Evolutionary conservation across 23 tunicate species (phyloP).

Genomic region (Halocynthia aurantium): DNA sequence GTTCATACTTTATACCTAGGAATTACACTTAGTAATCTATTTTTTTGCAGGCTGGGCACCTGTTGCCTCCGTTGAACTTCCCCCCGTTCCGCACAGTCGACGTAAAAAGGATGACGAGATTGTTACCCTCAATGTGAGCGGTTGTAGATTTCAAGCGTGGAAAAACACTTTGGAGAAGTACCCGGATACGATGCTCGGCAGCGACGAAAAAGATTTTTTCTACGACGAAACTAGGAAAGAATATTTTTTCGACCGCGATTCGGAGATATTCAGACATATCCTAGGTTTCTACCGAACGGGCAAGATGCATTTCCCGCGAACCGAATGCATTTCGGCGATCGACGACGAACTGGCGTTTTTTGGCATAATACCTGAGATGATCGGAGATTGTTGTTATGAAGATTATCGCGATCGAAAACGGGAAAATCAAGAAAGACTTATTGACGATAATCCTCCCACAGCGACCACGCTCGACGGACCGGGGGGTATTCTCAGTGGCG

Average conservation of each 20-base stretch:
- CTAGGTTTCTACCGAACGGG: conserved; percentile 91
- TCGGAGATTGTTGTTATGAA: conserved; percentile 96
- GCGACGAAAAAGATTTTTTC: conserved; percentile 91
- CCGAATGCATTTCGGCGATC: conserved; percentile 86
- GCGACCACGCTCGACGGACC: conserved; percentile 14
- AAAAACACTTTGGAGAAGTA: conserved; percentile 74
- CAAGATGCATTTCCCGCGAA: conserved; percentile 93
- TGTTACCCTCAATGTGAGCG: conserved; percentile 71
- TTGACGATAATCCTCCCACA: conserved; percentile 44
- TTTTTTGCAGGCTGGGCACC: conserved; percentile 80
- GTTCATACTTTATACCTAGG: background rate
- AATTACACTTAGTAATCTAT: background rate
- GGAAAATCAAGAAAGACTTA: conserved; percentile 83
- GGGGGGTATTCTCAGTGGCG: conserved; percentile 19
- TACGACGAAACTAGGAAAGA: conserved; percentile 78
- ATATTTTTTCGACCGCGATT: conserved; percentile 96
- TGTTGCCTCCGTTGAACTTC: conserved; percentile 53
- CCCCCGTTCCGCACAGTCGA: conserved; percentile 37
- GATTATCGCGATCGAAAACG: conserved; percentile 92
- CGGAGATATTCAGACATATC: conserved; percentile 94
- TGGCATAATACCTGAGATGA: conserved; percentile 93
- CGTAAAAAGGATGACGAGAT: conserved; percentile 56
- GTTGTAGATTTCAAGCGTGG: conserved; percentile 77
- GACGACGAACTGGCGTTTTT: conserved; percentile 94
- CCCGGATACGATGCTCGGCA: conserved; percentile 89